Evolutionary conservation across 2,113 vertebrate genomes (phyloP), one percentile per base, ranked within the genome.

Genomic region (Grantiella picta): DNA sequence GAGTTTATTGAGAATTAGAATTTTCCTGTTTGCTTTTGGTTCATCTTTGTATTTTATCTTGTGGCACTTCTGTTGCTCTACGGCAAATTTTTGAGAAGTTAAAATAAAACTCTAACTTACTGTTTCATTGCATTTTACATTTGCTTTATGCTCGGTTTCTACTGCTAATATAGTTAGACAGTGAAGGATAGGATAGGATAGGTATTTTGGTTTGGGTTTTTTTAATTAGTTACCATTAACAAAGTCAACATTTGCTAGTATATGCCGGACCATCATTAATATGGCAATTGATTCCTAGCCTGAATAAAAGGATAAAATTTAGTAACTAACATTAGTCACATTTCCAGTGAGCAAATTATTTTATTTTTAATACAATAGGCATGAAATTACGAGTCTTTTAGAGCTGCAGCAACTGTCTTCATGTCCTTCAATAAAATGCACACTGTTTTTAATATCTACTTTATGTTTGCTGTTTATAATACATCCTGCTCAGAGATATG

Each of bases 131-230:
- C 18, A 52, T 42, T 86, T 63, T 69, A 31, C 4, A 15, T 72
- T 87, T 65, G 8, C 24, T 83, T 80, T 61, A n/a, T 61, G 29
- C 6, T 72, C 17, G 23, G 10, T 65, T 82, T 65, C 23, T 72
- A 47, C 13, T 12, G 4, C 47, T 33, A 54, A 18, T 6, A 33
- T 29, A 35, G 45, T 69, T 69, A 60, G 36, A 72, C 8, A 68
- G n/a, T 28, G 13, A 84, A 75, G 9, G n/a, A 50, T 19, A 71
- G 24, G 16, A 54, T 10, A 42, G 6, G 4, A 56, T 57, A 84
- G 68, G 11, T 15, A 36, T 47, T 92, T 59, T 21, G 4, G 1
- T 17, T 35, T 33, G 65, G 7, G 1, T 0, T 5, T 63, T 70
- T 56, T 71, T 52, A 12, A 71, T 69, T 42, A 44, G 3, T 27